These are phyloP conservation scores for Scaptomyza graminum DNA, from an alignment of 1,140 invertebrate genomes.

Conservation along the genomic window DNA sequence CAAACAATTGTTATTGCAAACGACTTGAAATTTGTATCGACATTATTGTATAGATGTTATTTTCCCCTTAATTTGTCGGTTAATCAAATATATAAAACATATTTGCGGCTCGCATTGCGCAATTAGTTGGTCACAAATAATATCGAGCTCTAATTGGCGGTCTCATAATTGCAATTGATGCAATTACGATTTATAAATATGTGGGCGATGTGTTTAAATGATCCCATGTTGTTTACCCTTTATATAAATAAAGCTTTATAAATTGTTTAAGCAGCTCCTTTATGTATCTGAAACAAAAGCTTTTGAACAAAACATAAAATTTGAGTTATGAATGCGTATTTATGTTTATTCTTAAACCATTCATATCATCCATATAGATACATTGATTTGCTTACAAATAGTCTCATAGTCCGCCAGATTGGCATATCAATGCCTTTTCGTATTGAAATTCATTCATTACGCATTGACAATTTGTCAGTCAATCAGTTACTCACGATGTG, in stretches of 20 bases:
- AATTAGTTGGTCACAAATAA: slow-evolving; percentile 33
- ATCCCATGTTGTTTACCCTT: background rate
- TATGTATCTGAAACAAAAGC: no score
- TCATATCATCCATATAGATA: no score
- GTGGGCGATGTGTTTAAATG: background rate
- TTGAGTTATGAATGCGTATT: no score
- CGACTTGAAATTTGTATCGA: slow-evolving; percentile 53
- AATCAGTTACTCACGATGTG: slow-evolving; percentile 52
- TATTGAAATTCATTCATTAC: slow-evolving; percentile 41
- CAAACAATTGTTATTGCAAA: slow-evolving; percentile 34
- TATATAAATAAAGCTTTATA: background rate
- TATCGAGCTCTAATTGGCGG: slow-evolving; percentile 48
- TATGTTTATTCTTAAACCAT: no score
- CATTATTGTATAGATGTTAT: slow-evolving; percentile 44
- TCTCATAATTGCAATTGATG: slow-evolving; percentile 14
- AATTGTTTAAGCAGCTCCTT: no score
- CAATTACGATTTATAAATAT: background rate
- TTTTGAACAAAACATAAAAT: no score
- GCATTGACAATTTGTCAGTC: slow-evolving; percentile 63
- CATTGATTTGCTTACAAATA: slow-evolving; percentile 8
- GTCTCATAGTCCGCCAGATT: background rate
- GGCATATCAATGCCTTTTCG: slow-evolving; percentile 26
- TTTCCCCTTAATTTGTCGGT: slow-evolving; percentile 8
- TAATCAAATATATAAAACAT: slow-evolving; percentile 16
- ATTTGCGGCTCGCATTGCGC: slow-evolving; percentile 39